Percentiles rank a stretch among this genome's conserved stretches.
Evolutionary conservation across 2,113 vertebrate species (phyloP).

Genomic region (Serinus canaria): DNA sequence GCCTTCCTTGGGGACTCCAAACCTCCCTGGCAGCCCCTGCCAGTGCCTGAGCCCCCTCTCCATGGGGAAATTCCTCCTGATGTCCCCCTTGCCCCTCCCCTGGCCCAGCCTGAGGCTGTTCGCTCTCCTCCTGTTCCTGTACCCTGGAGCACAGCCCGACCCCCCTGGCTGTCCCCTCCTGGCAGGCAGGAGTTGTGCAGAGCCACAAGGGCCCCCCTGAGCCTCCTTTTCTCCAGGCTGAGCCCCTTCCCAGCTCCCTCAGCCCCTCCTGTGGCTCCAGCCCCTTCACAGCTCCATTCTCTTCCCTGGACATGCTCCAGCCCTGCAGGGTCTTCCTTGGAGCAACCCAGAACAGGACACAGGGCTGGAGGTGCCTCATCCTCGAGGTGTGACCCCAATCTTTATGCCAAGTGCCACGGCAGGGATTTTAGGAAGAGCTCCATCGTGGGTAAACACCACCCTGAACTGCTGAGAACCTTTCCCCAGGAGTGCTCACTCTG

Average conservation of each 20-base stretch:
- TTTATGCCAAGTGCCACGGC: background rate
- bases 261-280: background rate
- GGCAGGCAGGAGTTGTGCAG: background rate
- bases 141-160: too few species aligned
- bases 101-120: fast-evolving
- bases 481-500: background rate
- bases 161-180: background rate
- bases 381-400: background rate
- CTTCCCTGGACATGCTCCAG: fast-evolving
- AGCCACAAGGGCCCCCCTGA: background rate
- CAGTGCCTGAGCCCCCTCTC: background rate
- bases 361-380: background rate
- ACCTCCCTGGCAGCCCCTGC: background rate
- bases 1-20: background rate
- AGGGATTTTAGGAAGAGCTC: background rate
- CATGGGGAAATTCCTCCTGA: background rate
- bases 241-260: background rate
- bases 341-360: background rate
- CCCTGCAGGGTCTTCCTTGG: background rate
- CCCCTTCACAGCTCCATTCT: fast-evolving
- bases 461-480: background rate
- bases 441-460: background rate
- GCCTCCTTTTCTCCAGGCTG: background rate
- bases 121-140: too few species aligned
- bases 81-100: background rate